Percentiles rank a stretch among this genome's conserved stretches.
phyloP scores from a whole-genome alignment of 2,113 vertebrate species.

The Murina feae region DNA sequence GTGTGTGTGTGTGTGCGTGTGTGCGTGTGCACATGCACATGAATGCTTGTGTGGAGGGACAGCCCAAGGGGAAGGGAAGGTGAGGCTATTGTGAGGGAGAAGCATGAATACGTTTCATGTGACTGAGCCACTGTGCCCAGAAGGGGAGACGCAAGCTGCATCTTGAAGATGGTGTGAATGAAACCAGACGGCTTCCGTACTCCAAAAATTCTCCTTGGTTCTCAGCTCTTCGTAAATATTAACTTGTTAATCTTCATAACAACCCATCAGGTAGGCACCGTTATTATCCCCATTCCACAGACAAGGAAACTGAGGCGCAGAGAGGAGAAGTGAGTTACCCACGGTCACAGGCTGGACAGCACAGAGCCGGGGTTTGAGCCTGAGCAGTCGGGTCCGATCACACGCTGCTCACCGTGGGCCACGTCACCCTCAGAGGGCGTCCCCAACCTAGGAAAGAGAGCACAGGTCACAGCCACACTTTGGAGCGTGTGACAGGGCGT shows the following conservation, averaged over 20 bases:
- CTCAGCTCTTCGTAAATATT: not conserved
- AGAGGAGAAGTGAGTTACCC: not conserved
- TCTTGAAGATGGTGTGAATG: not conserved
- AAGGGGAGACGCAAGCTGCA: rapidly evolving
- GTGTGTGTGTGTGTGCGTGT: not conserved
- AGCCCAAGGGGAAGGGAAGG: not conserved
- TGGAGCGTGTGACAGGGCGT: not conserved
- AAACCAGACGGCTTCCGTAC: not conserved
- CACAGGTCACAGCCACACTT: not conserved
- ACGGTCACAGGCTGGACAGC: not conserved
- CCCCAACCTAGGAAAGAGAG: not conserved
- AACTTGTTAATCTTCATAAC: not conserved
- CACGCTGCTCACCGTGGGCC: not conserved
- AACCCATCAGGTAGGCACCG: not conserved
- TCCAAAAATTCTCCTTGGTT: not conserved
- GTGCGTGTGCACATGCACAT: rapidly evolving
- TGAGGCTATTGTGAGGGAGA: not conserved
- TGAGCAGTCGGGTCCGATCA: not conserved
- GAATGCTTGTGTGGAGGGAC: not conserved
- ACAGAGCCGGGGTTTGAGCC: not conserved
- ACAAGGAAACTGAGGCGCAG: not conserved
- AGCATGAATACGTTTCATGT: not conserved
- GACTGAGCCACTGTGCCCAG: not conserved
- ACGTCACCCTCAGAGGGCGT: not conserved
- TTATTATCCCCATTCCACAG: not conserved